Conservation (phyloP, 2,888 invertebrate genomes). For the Perizoma affinitatum region DNA sequence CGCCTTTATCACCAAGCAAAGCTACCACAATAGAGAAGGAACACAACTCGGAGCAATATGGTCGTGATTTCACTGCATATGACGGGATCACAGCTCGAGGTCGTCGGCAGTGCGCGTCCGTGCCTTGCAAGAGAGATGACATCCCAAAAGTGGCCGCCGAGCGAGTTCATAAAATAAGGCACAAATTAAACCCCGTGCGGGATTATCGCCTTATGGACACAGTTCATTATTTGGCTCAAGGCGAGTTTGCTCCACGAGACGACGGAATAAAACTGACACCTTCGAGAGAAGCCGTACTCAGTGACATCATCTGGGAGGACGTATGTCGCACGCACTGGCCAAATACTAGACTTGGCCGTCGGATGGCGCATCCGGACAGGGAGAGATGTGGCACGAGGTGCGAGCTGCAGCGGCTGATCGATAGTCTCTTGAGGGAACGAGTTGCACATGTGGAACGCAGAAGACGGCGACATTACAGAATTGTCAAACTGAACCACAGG, state of each 20-base stretch:
- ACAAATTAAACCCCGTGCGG: constrained; percentile 75
- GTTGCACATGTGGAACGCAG: constrained; percentile 75
- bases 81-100: constrained; percentile 76
- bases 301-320: constrained; percentile 80
- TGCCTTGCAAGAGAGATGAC: constrained; percentile 71
- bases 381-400: constrained; percentile 66
- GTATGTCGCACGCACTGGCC: constrained; percentile 81
- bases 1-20: constrained; percentile 66
- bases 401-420: constrained; percentile 74
- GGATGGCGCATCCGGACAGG: constrained; percentile 62
- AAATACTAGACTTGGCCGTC: constrained; percentile 67
- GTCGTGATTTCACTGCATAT: constrained; percentile 75
- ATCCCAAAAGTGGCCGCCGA: constrained; percentile 71
- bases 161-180: constrained; percentile 74
- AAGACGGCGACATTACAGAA: constrained; percentile 74
- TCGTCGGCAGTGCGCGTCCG: constrained; percentile 71
- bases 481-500: constrained; percentile 74
- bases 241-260: constrained; percentile 78
- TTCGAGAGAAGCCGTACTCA: constrained; percentile 76
- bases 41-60: constrained; percentile 77
- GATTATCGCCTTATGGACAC: constrained; percentile 80
- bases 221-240: constrained; percentile 78
- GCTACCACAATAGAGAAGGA: constrained; percentile 72
- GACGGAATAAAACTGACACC: constrained; percentile 78
- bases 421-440: constrained; percentile 70